phyloP scores from a whole-genome alignment of 2,113 vertebrate species.

The Hydrolagus affinis region DNA sequence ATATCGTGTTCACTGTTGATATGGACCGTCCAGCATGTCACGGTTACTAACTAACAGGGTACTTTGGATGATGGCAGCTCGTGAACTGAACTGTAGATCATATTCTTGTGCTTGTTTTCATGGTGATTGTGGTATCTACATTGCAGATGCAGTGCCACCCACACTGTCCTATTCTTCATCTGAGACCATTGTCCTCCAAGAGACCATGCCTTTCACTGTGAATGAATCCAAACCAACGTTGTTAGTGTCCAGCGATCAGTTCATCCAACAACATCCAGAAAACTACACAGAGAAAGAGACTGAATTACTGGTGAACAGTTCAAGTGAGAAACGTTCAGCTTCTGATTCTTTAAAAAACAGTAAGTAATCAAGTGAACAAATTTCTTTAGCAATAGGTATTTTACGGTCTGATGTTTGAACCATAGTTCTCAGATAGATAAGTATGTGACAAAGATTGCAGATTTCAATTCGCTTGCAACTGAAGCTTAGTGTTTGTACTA shows the following conservation, averaged over 20 bases:
- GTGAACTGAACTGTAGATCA: not conserved
- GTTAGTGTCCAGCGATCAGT: not conserved
- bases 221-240: not conserved
- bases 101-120: not conserved
- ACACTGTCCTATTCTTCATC: not conserved
- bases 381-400: not conserved
- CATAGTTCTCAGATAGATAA: not conserved
- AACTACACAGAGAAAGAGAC: not conserved
- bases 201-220: not conserved
- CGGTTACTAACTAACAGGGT: not conserved
- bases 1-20: not conserved
- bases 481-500: not conserved
- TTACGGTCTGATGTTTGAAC: not conserved
- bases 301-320: not conserved
- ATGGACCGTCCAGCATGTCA: not conserved
- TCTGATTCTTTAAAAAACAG: not conserved
- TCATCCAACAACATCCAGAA: not conserved
- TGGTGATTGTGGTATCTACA: not conserved
- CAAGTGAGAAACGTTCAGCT: not conserved
- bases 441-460: not conserved
- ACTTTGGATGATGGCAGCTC: not conserved
- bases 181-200: not conserved
- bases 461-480: not conserved
- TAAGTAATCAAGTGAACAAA: not conserved
- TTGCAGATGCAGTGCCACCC: conserved; percentile 9